These are phyloP conservation scores for Bombylius discolor DNA, from an alignment of 2,888 invertebrate species.

Conservation along the genomic window DNA sequence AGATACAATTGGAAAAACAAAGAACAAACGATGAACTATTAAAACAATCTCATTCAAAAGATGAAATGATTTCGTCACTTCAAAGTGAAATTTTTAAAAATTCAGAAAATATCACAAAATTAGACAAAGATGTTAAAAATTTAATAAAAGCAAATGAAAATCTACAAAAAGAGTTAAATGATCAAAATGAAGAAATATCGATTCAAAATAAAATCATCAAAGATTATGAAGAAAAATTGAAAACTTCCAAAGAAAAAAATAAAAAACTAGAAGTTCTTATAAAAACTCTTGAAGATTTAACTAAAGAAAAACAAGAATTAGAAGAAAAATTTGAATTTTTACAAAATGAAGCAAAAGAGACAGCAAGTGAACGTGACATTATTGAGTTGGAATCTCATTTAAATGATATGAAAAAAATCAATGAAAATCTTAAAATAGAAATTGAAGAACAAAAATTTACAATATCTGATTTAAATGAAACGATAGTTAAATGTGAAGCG, in stretches of 20 bases:
- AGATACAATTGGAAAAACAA: background rate
- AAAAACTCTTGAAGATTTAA: background rate
- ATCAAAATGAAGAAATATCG: background rate
- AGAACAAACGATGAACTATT: too few relatives aligned
- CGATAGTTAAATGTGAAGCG: constrained; percentile 15
- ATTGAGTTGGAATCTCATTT: constrained; percentile 10
- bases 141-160: constrained; percentile 10
- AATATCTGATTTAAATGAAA: constrained; percentile 10
- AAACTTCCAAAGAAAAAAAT: background rate
- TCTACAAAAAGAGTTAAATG: background rate
- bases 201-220: background rate
- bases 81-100: background rate
- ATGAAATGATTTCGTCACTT: background rate
- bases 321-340: background rate
- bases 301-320: constrained; percentile 2
- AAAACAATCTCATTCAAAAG: background rate
- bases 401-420: background rate
- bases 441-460: background rate
- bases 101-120: constrained; percentile 12
- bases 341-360: background rate
- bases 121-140: constrained; percentile 1
- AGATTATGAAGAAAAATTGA: constrained; percentile 13
- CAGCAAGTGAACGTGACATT: background rate
- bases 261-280: background rate
- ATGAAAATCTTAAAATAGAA: constrained; percentile 6